Evolutionary conservation across 2,113 vertebrate species (phyloP).

Genomic region (Dromas ardeola): DNA sequence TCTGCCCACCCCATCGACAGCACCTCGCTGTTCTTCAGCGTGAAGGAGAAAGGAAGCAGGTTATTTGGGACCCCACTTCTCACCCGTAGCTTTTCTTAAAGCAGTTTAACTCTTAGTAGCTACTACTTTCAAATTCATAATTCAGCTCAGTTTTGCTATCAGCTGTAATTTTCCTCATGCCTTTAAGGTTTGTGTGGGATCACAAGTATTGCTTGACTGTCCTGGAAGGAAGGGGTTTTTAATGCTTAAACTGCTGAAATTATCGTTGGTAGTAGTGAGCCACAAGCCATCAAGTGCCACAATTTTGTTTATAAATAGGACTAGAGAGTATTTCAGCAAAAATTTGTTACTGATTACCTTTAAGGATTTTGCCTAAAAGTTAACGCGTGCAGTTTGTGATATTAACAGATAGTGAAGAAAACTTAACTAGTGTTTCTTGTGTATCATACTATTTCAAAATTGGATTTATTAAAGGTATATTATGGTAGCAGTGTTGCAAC

Average conservation of each 20-base stretch:
- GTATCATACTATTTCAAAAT: not conserved
- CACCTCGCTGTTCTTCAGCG: accelerated
- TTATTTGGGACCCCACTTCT: not conserved
- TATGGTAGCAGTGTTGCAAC: not conserved
- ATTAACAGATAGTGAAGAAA: not conserved
- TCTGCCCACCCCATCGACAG: accelerated
- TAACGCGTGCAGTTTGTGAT: not conserved
- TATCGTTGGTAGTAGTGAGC: not conserved
- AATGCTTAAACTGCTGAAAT: not conserved
- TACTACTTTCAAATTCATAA: not conserved
- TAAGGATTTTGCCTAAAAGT: not conserved
- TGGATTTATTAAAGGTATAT: not conserved
- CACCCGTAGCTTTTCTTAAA: not conserved
- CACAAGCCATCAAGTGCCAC: not conserved
- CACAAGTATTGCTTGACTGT: not conserved
- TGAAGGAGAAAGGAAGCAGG: not conserved
- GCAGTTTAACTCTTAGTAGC: not conserved
- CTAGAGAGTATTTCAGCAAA: not conserved
- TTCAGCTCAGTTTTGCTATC: not conserved
- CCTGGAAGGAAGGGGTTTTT: not conserved
- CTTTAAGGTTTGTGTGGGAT: not conserved
- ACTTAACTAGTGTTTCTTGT: not conserved
- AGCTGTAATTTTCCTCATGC: not conserved
- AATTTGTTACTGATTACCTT: not conserved
- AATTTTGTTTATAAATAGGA: not conserved